A percentile compares a stretch with the other conserved stretches of the same genome.
phyloP scores from a whole-genome alignment of 2,888 invertebrate species.

The Axea sp. region DNA sequence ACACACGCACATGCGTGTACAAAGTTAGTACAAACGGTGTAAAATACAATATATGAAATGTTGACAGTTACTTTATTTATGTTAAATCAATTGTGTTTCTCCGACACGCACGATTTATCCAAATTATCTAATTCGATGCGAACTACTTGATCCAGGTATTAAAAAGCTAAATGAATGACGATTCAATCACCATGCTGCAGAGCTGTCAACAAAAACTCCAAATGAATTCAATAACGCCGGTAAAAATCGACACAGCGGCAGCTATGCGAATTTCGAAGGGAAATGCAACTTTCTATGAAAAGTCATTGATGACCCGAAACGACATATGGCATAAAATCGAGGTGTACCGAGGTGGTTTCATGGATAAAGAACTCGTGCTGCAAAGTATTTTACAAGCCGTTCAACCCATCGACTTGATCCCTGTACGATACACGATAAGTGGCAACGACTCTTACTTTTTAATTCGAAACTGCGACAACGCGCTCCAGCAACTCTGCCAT shows the following conservation, averaged over 20 bases:
- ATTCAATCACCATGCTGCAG: no score
- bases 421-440: slow-evolving; percentile 77
- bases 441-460: slow-evolving; percentile 78
- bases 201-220: slow-evolving; percentile 5
- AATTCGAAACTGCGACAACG: slow-evolving; percentile 80
- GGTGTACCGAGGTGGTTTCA: slow-evolving; percentile 72
- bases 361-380: slow-evolving; percentile 76
- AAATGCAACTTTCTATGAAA: slow-evolving; percentile 70
- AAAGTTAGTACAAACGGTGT: no score
- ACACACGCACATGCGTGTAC: no score
- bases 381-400: slow-evolving; percentile 79
- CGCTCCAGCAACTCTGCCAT: slow-evolving; percentile 80
- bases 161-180: no score
- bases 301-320: slow-evolving; percentile 71
- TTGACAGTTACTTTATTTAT: no score
- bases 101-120: no score
- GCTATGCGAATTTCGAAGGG: slow-evolving; percentile 70
- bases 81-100: no score
- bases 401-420: slow-evolving; percentile 80
- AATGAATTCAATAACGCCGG: slow-evolving; percentile 15
- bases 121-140: no score
- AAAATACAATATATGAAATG: no score
- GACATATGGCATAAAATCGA: slow-evolving; percentile 75
- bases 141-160: no score
- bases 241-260: slow-evolving; percentile 69